These are phyloP conservation scores for Xerus rutilus DNA, from an alignment of 2,797 vertebrate genomes.

Conservation along the genomic window DNA sequence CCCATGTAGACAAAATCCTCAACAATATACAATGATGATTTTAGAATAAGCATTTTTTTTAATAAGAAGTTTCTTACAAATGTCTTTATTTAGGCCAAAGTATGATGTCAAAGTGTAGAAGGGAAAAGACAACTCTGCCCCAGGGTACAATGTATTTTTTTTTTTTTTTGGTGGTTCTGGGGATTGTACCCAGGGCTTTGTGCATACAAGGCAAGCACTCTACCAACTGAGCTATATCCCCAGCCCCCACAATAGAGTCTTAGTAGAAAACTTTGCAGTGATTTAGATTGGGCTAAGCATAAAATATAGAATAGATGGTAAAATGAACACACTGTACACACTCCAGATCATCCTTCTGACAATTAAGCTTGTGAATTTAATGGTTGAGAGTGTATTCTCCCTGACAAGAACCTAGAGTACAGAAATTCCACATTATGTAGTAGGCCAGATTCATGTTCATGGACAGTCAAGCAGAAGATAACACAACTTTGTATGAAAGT, in stretches of 20 bases:
- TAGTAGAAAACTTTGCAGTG: neutral
- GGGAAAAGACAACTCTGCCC: conserved; percentile 15
- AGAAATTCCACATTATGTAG: conserved; percentile 27
- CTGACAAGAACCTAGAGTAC: conserved; percentile 1
- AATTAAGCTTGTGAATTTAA: conserved; percentile 43
- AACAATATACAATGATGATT: neutral
- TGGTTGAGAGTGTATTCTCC: conserved; percentile 40
- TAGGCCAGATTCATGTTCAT: conserved; percentile 14
- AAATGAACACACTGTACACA: neutral
- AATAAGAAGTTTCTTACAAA: conserved; percentile 21
- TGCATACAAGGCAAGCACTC: too few species aligned
- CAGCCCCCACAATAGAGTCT: neutral
- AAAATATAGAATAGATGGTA: neutral
- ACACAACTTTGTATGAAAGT: conserved; percentile 13
- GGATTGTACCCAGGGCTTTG: too few species aligned
- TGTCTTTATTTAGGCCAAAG: neutral
- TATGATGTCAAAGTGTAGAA: neutral
- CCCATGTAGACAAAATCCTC: neutral
- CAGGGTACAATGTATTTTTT: neutral
- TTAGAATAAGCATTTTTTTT: conserved; percentile 28
- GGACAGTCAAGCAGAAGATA: conserved; percentile 32
- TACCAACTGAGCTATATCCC: too few species aligned
- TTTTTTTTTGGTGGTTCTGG: too few species aligned
- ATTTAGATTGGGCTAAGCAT: neutral
- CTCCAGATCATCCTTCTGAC: neutral